Base-by-base conservation (phyloP, 2,113 vertebrate species). In the Gallinago paraguaiae region DNA sequence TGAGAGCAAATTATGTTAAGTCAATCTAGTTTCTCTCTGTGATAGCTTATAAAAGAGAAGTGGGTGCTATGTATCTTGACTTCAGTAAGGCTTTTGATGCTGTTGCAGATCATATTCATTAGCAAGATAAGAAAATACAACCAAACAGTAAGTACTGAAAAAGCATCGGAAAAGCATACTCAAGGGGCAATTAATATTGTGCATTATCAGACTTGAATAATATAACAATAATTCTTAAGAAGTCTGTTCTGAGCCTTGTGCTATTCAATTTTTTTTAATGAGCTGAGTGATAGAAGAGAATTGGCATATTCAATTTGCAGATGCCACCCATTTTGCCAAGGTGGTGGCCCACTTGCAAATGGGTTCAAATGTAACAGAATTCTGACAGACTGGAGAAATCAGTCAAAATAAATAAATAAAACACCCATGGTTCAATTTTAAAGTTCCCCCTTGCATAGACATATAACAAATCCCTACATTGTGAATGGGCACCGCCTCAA, bases 61-160 rank as follows among this genome's bases (percentile, higher is more conserved):
- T 13, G 5, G 0, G 1, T 33, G 8, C 6, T n/a, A 8, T 78
- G 2, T 56, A 28, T 37, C 8, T 71, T 54, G 35, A 39, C 33
- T 86, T 85, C 7, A 35, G 31, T 54, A 45, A 85, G 3, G 17
- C 7, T 86, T 86, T 71, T 82, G n/a, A 24, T 88, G 64, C 13
- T 84, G 6, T 59, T 74, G 24, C 6, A 37, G n/a, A 22, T 37
- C 31, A 22, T 35, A 33, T 50, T 76, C 11, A 43, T 56, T 50
- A 76, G 8, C 8, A 83, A 80, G 20, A 22, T 33, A 35, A 87
- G 17, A 89, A 79, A 85, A 69, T 16, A 13, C 9, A 37, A 11
- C 23, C 8, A 88, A 82, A 30, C 6, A 28, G 13, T 53, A 75
- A 67, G 37, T 41, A 31, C 22, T 63, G 25, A 43, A 63, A 64